A percentile compares a stretch with the other conserved stretches of the same genome.
phyloP scores from a whole-genome alignment of 2,113 vertebrate species.

The Euleptes europaea region DNA sequence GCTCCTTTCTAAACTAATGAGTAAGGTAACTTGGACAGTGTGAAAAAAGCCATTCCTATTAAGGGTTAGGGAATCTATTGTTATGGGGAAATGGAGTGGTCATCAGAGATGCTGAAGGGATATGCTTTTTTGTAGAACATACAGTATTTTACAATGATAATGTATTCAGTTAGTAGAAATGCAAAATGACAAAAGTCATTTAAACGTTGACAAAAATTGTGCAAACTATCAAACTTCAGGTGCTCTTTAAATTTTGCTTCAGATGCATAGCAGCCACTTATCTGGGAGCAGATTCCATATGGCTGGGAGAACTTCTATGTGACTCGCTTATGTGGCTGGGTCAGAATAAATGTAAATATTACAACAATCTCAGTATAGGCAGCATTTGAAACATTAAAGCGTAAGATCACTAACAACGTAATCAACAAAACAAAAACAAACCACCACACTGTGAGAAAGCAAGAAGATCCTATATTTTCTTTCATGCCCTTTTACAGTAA shows the following conservation, averaged over 20 bases:
- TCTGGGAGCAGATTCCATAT: background rate
- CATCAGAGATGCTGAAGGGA: background rate
- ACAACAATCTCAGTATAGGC: background rate
- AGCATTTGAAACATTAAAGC: background rate
- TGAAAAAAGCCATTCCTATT: too few species aligned
- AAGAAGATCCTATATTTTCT: background rate
- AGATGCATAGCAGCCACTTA: background rate
- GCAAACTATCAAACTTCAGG: background rate
- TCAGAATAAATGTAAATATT: background rate
- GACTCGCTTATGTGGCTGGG: background rate
- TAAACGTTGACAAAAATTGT: background rate
- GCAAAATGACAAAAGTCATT: background rate
- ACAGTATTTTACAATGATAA: background rate
- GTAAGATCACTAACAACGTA: background rate
- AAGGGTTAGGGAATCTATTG: too few species aligned
- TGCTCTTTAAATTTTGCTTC: background rate
- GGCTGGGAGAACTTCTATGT: background rate
- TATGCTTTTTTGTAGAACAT: background rate
- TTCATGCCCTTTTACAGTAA: background rate
- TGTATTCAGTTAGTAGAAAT: background rate
- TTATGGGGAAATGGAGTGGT: background rate
- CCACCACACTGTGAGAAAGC: background rate
- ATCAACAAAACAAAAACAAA: background rate
- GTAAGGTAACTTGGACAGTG: too few species aligned
- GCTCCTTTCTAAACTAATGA: too few species aligned